Evolutionary conservation across 2,113 vertebrate genomes (phyloP), one percentile per base, ranked within the genome.

Genomic region (Rhizomys pruinosus): DNA sequence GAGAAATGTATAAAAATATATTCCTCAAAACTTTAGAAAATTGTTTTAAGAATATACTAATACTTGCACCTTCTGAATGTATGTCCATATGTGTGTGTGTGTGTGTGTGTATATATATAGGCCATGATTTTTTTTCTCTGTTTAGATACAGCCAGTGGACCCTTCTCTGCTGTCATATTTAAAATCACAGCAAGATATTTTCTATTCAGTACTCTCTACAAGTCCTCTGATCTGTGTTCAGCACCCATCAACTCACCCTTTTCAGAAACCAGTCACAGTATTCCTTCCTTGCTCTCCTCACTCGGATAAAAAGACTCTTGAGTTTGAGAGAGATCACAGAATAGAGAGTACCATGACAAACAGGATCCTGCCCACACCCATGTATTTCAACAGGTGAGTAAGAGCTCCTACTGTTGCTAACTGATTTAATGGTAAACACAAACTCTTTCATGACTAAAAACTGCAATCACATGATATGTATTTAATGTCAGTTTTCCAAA

Each of bases 91-190:
- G 12, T 82, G 8, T 68, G 9, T 72, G 64, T 61, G 84, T 29
- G 5, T 2, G 59, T 25, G 42, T 37, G 13, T 39, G 19, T 78
- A 13, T 87, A 7, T n/a, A n/a, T n/a, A n/a, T n/a, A n/a, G n/a
- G n/a, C n/a, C n/a, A n/a, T n/a, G n/a, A n/a, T 2, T 39, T 72
- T 57, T 42, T 94, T 92, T 90, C 25, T 84, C n/a, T 90, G 17
- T 85, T 95, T 97, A 99, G 99, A 96, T 99, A 91, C 99, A 99
- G 91, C 98, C 98, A 7, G 77, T 99, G 84, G 99, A 99, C 25
- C 90, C 98, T 12, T 97, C 97, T 22, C 77, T 99, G 27, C 80
- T 99, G 97, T 97, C 98, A 1, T 80, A 97, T 64, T 20, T 99
- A 94, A 99, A 98, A 98, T 93, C 98, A 95, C 98, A 97, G 89